Evolutionary conservation across 1,140 invertebrate genomes (phyloP), one percentile per base, ranked within the genome.

Genomic region (Eciton burchellii): DNA sequence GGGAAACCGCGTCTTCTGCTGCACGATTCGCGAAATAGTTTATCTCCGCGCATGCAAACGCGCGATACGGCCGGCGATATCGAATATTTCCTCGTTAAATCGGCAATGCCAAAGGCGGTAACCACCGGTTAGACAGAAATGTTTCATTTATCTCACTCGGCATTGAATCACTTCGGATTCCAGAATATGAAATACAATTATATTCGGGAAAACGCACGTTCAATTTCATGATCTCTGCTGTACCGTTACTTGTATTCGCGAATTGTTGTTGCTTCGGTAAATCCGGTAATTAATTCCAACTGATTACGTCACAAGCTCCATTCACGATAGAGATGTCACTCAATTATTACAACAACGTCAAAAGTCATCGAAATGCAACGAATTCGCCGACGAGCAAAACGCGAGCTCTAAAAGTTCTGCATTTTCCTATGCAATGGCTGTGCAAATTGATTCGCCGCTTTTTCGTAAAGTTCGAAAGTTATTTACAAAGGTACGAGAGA

Each of bases 51-150:
- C 24, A 57, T 59, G 41, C 5, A 68, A 77, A 77, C 21, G 21
- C n/a, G 21, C 16, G 4, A 68, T 54, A 56, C 16, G 29, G 6
- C 35, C 35, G 11, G 3, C 29, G 5, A 41, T 77, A 66, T 66
- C 14, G 72, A 77, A 77, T 77, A 77, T 68, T 77, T 68, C 16
- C 41, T 47, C 6, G 21, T 77, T 68, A 77, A 68, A 68, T 56
- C 21, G 60, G 68, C 35, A 66, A 24, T 14, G n/a, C 73, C 45
- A 66, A 45, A 54, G 16, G 19, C 47, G 68, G n/a, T 43, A 66
- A 54, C 21, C 47, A 35, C 4, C 19, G 9, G 5, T 3, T 9
- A 41, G 14, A 66, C 73, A n/a, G 11, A 68, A 77, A 68, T 54
- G 54, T 77, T 66, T 77, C 14, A 77, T 77, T 24, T 68, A 43